These are phyloP conservation scores for Dexiosoma caninum DNA, from an alignment of 2,888 invertebrate species.

Conservation along the genomic window DNA sequence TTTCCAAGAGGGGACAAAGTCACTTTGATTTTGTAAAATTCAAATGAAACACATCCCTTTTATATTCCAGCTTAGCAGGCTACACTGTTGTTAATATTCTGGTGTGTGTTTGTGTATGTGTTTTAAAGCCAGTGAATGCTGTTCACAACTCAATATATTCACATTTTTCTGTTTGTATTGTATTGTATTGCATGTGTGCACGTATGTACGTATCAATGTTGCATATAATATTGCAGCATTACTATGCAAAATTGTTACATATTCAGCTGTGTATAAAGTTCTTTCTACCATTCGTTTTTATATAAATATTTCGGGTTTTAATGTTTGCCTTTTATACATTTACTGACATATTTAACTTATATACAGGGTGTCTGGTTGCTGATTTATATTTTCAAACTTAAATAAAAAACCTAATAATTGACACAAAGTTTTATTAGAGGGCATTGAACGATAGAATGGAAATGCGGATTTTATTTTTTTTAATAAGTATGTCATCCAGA, in stretches of 20 bases:
- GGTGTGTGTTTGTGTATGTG: conserved; percentile 23
- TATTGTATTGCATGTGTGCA: background rate
- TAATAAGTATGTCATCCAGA: too few relatives aligned
- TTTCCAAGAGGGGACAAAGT: background rate
- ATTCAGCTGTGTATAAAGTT: conserved; percentile 45
- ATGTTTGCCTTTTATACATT: conserved; percentile 31
- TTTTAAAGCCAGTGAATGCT: conserved; percentile 46
- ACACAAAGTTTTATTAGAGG: too few relatives aligned
- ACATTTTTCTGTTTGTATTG: background rate
- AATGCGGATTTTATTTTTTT: too few relatives aligned
- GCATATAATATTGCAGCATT: conserved; percentile 39
- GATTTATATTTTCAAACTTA: too few relatives aligned
- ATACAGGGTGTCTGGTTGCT: too few relatives aligned
- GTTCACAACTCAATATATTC: conserved; percentile 33
- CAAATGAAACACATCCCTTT: background rate
- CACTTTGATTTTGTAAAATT: background rate
- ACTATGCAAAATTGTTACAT: conserved; percentile 58
- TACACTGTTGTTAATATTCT: conserved; percentile 3
- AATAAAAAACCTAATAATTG: too few relatives aligned
- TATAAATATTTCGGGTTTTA: conserved; percentile 44
- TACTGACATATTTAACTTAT: background rate
- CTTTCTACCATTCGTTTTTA: background rate
- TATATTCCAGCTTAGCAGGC: background rate
- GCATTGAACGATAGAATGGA: too few relatives aligned
- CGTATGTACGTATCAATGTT: conserved; percentile 13